A percentile compares a stretch with the other conserved stretches of the same genome.
These are phyloP conservation scores for Isotomurus palustris DNA, from an alignment of 2,888 invertebrate genomes.

Conservation along the genomic window DNA sequence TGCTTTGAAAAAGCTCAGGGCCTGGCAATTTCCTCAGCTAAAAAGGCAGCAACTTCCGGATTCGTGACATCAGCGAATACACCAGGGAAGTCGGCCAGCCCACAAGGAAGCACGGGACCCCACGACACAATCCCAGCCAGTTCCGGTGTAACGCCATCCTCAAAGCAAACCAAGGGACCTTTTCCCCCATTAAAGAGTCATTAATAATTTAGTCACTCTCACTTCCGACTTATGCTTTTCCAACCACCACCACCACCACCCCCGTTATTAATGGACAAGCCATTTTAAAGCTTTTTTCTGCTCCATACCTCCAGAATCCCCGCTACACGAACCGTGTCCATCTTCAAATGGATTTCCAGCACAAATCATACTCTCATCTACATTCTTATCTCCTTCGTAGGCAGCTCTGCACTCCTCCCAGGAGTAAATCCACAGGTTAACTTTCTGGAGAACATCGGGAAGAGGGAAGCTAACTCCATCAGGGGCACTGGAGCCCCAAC, in stretches of 20 bases:
- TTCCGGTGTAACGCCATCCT: conserved; percentile 8
- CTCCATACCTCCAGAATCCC: conserved; percentile 11
- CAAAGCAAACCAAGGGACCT: conserved; percentile 15
- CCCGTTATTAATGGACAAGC: too few relatives aligned
- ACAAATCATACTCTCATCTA: conserved; percentile 12
- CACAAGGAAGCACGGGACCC: conserved; percentile 16
- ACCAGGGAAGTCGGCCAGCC: conserved; percentile 9
- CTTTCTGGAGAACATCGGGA: conserved; percentile 13
- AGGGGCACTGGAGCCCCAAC: conserved; percentile 12
- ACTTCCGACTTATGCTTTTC: too few relatives aligned
- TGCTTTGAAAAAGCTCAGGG: neutral
- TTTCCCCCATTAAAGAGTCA: too few relatives aligned
- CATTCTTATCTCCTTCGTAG: conserved; percentile 8
- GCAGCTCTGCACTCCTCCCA: conserved; percentile 9
- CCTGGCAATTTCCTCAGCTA: conserved; percentile 10
- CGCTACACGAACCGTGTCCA: conserved; percentile 11
- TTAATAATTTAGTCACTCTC: too few relatives aligned
- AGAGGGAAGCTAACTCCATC: conserved; percentile 16
- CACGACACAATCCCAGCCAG: conserved; percentile 17
- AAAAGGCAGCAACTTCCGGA: conserved; percentile 1
- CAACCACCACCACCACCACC: too few relatives aligned
- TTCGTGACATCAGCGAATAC: conserved; percentile 15
- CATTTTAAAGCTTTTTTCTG: neutral
- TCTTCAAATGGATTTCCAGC: conserved; percentile 13
- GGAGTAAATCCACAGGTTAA: conserved; percentile 7